phyloP scores from a whole-genome alignment of 2,113 vertebrate species.

The Sphaerodactylus townsendi region DNA sequence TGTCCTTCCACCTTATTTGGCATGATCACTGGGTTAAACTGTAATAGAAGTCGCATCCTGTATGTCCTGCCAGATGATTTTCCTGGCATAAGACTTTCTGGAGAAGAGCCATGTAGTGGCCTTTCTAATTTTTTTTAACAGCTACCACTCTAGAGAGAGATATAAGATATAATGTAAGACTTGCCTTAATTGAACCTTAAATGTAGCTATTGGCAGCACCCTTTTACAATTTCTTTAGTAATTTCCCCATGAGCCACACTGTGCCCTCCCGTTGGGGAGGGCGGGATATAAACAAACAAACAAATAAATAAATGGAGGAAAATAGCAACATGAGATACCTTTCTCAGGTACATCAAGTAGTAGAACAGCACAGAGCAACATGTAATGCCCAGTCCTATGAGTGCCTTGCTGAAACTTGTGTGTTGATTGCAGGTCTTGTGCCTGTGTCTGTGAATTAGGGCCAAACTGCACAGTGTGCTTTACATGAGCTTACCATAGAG shows the following conservation, averaged over 20 bases:
- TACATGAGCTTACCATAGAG: no score
- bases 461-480: no score
- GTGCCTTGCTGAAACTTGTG: neutral
- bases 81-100: slow-evolving; percentile 2
- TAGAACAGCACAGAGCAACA: neutral
- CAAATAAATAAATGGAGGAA: no score
- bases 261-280: no score
- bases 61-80: neutral
- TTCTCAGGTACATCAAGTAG: neutral
- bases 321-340: neutral
- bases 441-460: no score
- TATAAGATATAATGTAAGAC: neutral
- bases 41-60: slow-evolving; percentile 7
- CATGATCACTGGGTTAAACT: slow-evolving; percentile 4
- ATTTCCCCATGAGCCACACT: neutral
- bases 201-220: neutral
- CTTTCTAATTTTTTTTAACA: neutral
- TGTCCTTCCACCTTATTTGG: slow-evolving; percentile 23
- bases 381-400: neutral
- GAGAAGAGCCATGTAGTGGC: neutral
- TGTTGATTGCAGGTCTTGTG: no score
- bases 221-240: neutral
- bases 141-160: neutral
- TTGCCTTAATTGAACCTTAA: neutral
- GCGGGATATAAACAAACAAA: no score